Evolutionary conservation across 1,140 invertebrate genomes (phyloP).

Genomic region (Bombus turneri): DNA sequence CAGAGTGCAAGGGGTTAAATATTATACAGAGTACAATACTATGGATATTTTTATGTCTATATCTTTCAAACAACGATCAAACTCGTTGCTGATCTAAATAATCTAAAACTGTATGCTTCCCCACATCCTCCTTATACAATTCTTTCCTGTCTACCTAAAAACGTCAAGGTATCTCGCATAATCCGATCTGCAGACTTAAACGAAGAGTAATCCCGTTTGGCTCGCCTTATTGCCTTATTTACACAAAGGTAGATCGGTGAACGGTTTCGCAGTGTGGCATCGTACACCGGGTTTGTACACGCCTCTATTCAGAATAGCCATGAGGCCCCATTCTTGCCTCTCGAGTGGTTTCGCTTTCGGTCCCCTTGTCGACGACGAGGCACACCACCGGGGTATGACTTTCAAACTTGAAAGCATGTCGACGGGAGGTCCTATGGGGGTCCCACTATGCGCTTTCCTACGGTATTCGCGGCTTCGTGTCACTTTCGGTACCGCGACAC

Average conservation of each 20-base stretch:
- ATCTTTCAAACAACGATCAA: too few relatives aligned
- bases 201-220: conserved; percentile 58
- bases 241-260: conserved; percentile 56
- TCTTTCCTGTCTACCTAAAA: background rate
- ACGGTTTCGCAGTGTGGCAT: background rate
- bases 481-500: conserved; percentile 62
- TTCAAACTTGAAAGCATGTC: conserved; percentile 71
- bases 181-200: conserved; percentile 64
- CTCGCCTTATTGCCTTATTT: conserved; percentile 68
- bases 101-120: too few relatives aligned
- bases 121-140: background rate
- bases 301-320: conserved; percentile 65
- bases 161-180: conserved; percentile 29
- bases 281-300: conserved; percentile 58
- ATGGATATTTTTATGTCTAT: too few relatives aligned
- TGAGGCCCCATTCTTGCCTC: conserved; percentile 60
- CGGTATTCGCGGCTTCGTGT: conserved; percentile 63
- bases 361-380: conserved; percentile 59
- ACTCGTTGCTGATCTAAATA: too few relatives aligned
- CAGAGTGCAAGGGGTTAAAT: too few relatives aligned
- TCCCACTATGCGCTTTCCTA: conserved; percentile 56
- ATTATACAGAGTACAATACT: too few relatives aligned
- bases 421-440: conserved; percentile 68
- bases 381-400: conserved; percentile 67
- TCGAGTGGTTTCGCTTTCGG: conserved; percentile 72